Conservation (phyloP, 2,797 vertebrate genomes). For the Chelon auratus region DNA sequence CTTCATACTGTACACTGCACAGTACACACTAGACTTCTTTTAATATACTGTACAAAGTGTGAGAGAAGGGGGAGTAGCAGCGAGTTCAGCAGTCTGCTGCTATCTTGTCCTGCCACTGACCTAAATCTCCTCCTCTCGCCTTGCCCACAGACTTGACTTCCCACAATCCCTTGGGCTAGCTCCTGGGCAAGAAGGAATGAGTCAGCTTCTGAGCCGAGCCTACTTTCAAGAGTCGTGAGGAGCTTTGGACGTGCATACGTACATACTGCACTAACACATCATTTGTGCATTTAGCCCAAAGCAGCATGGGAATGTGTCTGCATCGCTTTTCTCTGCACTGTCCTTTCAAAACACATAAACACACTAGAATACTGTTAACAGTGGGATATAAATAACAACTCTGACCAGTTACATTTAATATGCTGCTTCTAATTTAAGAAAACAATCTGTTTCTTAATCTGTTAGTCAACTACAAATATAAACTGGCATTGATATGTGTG, state of each 20-base stretch:
- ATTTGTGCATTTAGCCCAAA: neutral
- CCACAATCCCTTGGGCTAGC: slow-evolving; percentile 65
- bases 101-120: slow-evolving; percentile 55
- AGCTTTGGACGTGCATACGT: slow-evolving; percentile 6
- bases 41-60: neutral
- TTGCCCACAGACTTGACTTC: slow-evolving; percentile 68
- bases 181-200: slow-evolving; percentile 65
- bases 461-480: too few relatives aligned
- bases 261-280: slow-evolving; percentile 8
- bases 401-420: neutral
- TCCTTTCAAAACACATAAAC: neutral
- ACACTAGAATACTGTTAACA: neutral
- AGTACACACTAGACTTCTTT: neutral
- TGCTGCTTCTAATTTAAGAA: neutral
- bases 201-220: slow-evolving; percentile 65
- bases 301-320: neutral
- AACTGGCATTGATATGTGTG: too few relatives aligned
- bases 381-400: neutral
- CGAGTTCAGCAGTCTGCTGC: slow-evolving; percentile 18
- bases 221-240: slow-evolving; percentile 46
- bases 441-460: too few relatives aligned
- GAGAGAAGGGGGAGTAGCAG: neutral
- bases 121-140: slow-evolving; percentile 59
- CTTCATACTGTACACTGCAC: neutral
- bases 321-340: neutral